Evolutionary conservation across 2,797 vertebrate genomes (phyloP).

Genomic region (Platalea minor): DNA sequence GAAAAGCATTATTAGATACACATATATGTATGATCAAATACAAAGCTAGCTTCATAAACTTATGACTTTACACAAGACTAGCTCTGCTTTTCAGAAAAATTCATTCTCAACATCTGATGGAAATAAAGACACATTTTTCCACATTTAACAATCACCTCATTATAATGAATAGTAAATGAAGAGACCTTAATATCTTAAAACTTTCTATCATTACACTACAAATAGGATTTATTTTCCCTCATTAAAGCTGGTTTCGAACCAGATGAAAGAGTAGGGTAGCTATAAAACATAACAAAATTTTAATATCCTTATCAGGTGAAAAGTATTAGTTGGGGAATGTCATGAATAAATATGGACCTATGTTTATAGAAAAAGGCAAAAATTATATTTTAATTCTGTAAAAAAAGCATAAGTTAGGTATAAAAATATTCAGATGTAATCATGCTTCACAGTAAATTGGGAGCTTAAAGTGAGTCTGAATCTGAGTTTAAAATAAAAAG

Average conservation of each 20-base stretch:
- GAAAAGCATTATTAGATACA: neutral
- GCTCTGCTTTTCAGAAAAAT: slow-evolving; percentile 12
- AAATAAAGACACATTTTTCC: neutral
- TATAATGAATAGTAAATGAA: neutral
- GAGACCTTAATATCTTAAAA: neutral
- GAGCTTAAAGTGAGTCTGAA: neutral
- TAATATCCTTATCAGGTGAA: neutral
- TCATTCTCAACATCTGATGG: neutral
- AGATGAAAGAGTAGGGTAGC: neutral
- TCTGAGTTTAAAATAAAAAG: neutral
- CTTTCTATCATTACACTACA: neutral
- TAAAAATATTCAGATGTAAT: slow-evolving; percentile 6
- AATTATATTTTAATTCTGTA: neutral
- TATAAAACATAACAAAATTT: neutral
- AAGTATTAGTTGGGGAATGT: neutral
- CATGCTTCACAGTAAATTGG: neutral
- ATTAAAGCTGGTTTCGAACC: neutral
- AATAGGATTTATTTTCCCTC: slow-evolving; percentile 11
- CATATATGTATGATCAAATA: neutral
- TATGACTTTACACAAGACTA: neutral
- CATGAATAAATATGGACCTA: slow-evolving; percentile 30
- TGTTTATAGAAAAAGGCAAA: neutral
- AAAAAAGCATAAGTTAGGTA: neutral
- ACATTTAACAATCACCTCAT: neutral
- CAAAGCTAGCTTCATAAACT: neutral